phyloP scores from a whole-genome alignment of 2,888 invertebrate genomes.

The Bruchidius siliquastri region DNA sequence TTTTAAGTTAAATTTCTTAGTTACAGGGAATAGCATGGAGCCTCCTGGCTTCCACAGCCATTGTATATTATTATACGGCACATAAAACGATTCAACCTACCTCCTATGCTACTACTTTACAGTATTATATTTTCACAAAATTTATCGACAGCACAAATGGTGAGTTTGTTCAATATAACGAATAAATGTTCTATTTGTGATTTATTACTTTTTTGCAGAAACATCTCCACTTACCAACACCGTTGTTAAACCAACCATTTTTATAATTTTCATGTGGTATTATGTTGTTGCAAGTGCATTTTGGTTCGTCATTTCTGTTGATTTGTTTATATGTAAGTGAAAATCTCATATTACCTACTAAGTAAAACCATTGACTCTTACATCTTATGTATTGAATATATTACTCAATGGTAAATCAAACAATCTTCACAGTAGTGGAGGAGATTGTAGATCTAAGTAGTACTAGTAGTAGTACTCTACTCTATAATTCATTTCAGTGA shows the following conservation, averaged over 20 bases:
- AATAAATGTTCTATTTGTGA: too few species aligned
- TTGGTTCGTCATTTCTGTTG: slow-evolving; percentile 25
- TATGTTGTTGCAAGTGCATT: slow-evolving; percentile 24
- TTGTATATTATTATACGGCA: slow-evolving; percentile 32
- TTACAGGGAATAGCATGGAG: slow-evolving; percentile 24
- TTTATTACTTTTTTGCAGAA: too few species aligned
- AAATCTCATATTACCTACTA: neutral
- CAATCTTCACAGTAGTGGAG: too few species aligned
- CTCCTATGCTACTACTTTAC: neutral
- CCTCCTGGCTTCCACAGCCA: slow-evolving; percentile 28
- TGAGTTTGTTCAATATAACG: too few species aligned
- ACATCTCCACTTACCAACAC: neutral
- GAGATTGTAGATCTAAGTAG: too few species aligned
- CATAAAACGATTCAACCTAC: neutral
- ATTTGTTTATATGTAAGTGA: slow-evolving; percentile 22
- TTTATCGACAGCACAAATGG: too few species aligned
- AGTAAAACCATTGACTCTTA: neutral
- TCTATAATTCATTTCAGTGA: too few species aligned
- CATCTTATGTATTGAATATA: neutral
- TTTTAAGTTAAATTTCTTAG: slow-evolving; percentile 16
- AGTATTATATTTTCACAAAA: too few species aligned
- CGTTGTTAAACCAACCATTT: slow-evolving; percentile 22
- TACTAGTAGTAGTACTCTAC: too few species aligned
- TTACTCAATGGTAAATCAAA: too few species aligned
- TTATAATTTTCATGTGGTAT: slow-evolving; percentile 27